These are phyloP conservation scores for Magallana nippona DNA, from an alignment of 2,888 invertebrate species.

Conservation along the genomic window DNA sequence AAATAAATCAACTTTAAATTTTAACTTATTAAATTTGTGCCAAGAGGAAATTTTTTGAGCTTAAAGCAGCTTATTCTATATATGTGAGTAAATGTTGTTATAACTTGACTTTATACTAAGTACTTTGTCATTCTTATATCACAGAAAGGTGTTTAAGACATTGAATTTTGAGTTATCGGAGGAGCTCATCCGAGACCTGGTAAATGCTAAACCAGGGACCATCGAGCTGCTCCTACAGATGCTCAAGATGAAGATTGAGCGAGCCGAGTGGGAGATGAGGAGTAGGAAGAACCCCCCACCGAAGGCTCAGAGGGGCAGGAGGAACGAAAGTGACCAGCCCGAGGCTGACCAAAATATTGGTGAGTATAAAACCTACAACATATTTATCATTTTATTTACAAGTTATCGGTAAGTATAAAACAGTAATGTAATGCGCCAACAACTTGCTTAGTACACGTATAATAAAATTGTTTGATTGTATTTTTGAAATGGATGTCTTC, in stretches of 20 bases:
- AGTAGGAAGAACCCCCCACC: constrained; percentile 29
- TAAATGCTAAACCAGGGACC: constrained; percentile 60
- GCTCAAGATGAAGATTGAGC: constrained; percentile 65
- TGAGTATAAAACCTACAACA: constrained; percentile 41
- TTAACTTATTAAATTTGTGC: no score
- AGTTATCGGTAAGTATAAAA: no score
- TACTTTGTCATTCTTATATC: constrained; percentile 33
- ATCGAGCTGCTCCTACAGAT: constrained; percentile 71
- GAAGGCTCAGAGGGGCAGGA: constrained; percentile 38
- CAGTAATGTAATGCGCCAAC: no score
- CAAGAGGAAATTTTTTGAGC: no score
- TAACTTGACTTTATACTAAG: no score
- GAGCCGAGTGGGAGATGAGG: constrained; percentile 58
- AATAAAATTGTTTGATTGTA: no score
- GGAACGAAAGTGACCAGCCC: constrained; percentile 63
- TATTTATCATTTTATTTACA: no score
- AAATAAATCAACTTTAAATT: no score
- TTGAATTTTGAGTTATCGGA: constrained; percentile 72
- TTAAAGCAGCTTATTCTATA: no score
- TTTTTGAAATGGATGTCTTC: not conserved
- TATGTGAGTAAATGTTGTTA: no score
- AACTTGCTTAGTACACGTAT: no score
- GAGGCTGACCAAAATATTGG: constrained; percentile 71
- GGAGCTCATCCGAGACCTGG: constrained; percentile 67
- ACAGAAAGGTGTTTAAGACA: constrained; percentile 70